Conservation (phyloP, 2,113 vertebrate genomes). For the Pica pica region DNA sequence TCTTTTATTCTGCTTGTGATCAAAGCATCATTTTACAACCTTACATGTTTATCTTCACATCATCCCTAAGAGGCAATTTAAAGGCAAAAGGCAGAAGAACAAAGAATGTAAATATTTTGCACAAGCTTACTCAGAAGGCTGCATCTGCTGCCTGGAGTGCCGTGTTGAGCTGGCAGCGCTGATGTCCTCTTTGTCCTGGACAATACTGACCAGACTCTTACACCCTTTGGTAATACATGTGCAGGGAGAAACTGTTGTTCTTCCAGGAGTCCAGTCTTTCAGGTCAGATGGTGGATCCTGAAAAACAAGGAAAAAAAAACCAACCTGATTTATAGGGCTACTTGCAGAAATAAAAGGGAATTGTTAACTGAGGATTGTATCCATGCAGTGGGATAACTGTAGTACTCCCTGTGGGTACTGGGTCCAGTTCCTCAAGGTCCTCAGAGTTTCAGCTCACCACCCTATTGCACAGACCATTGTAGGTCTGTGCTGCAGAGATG, state of each 20-base stretch:
- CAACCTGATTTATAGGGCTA: neutral
- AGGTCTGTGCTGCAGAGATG: neutral
- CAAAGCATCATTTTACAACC: neutral
- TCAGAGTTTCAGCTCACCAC: neutral
- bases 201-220: neutral
- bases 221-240: fast-evolving
- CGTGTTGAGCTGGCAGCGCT: neutral
- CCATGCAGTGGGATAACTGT: neutral
- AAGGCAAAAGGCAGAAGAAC: neutral
- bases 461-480: neutral
- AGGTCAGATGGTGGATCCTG: neutral
- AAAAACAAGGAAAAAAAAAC: neutral
- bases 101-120: neutral
- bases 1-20: neutral
- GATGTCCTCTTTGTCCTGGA: neutral
- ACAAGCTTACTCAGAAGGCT: neutral
- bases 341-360: neutral
- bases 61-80: neutral
- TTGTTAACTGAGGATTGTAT: neutral
- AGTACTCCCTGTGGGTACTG: neutral
- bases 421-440: neutral
- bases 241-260: neutral
- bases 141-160: neutral
- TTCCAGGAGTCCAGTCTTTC: neutral
- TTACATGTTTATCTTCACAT: neutral